These are phyloP conservation scores for Palloptera scutellata DNA, from an alignment of 2,888 invertebrate genomes.

Conservation along the genomic window DNA sequence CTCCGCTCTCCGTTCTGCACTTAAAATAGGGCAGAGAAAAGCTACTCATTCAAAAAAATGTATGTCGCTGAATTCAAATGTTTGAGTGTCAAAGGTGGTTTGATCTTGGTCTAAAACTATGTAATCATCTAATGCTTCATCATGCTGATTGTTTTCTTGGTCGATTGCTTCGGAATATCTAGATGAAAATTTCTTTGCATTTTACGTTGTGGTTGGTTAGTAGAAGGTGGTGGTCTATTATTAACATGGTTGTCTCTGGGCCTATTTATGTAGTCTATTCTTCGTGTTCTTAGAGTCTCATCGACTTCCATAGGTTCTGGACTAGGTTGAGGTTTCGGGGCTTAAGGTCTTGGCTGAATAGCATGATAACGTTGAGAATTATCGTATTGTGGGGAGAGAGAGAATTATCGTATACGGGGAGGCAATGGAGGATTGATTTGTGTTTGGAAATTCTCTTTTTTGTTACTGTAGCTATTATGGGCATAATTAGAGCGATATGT, in stretches of 20 bases:
- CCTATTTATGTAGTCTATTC: conserved; percentile 27
- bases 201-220: conserved; percentile 10
- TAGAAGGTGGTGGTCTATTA: conserved; percentile 9
- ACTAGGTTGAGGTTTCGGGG: conserved; percentile 24
- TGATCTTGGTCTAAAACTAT: too few species aligned
- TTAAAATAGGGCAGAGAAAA: conserved; percentile 28
- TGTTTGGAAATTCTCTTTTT: too few species aligned
- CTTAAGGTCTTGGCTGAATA: too few species aligned
- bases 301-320: conserved; percentile 27
- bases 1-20: conserved; percentile 20
- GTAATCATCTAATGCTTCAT: too few species aligned
- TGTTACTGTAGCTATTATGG: too few species aligned
- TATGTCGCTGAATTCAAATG: conserved; percentile 16
- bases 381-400: too few species aligned
- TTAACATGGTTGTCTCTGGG: conserved; percentile 14
- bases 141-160: too few species aligned
- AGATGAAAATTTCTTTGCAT: conserved; percentile 28
- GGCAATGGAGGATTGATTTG: too few species aligned
- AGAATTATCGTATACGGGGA: too few species aligned
- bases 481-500: too few species aligned
- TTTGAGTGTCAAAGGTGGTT: conserved; percentile 6
- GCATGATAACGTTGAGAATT: too few species aligned
- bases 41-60: conserved; percentile 27
- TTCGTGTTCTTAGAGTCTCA: conserved; percentile 14
- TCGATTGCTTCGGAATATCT: background rate